These are phyloP conservation scores for Penaeus monodon DNA, from an alignment of 2,888 invertebrate species.

Conservation along the genomic window DNA sequence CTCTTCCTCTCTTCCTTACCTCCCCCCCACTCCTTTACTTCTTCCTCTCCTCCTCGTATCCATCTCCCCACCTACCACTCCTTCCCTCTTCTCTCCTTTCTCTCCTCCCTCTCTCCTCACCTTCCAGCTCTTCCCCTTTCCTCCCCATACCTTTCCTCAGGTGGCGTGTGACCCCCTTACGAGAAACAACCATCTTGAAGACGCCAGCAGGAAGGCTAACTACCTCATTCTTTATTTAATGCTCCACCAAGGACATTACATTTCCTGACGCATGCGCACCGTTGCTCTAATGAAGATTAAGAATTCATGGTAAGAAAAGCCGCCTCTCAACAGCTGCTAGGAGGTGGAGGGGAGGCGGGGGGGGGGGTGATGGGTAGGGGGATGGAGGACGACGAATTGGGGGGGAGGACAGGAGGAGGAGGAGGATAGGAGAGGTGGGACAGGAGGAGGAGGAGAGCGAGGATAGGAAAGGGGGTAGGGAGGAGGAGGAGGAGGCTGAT, in stretches of 20 bases:
- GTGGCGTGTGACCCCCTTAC: too few relatives aligned
- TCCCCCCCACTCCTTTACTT: too few relatives aligned
- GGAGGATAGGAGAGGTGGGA: not conserved
- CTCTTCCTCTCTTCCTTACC: too few relatives aligned
- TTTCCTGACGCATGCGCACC: not conserved
- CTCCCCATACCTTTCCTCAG: too few relatives aligned
- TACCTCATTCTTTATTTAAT: slow-evolving; percentile 10
- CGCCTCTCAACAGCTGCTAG: slow-evolving; percentile 4
- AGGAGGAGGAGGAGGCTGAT: not conserved
- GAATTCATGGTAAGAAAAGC: slow-evolving; percentile 19
- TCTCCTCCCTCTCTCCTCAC: not conserved
- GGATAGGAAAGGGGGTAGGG: not conserved
- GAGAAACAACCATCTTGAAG: too few relatives aligned
- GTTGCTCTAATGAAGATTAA: slow-evolving; percentile 9
- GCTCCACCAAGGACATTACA: not conserved
- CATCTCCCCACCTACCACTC: not conserved
- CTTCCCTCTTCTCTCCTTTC: not conserved
- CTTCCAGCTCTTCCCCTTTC: too few relatives aligned
- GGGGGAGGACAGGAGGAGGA: not conserved
- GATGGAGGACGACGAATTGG: not conserved
- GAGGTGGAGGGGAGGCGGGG: not conserved
- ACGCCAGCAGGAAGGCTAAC: too few relatives aligned
- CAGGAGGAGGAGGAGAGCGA: not conserved
- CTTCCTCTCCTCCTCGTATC: too few relatives aligned
- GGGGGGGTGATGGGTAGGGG: not conserved